Evolutionary conservation across 2,113 vertebrate species (phyloP).

Genomic region (Gyps fulvus): DNA sequence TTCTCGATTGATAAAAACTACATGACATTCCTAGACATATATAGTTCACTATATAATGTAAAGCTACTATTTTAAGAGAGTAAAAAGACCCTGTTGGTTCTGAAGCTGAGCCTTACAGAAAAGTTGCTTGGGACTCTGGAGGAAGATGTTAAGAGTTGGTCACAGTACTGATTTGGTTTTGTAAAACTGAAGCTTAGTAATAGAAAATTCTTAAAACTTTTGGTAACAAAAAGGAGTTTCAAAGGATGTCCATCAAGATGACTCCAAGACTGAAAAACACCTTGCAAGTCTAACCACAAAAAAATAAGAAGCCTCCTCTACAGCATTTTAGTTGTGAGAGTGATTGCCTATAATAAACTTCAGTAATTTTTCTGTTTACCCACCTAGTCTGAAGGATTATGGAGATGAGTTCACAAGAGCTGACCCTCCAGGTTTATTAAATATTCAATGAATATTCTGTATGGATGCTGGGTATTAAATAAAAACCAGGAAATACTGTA

Average conservation of each 20-base stretch:
- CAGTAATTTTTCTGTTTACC: conserved; percentile 32
- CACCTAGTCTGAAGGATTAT: conserved; percentile 72
- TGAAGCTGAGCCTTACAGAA: neutral
- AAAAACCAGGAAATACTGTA: conserved; percentile 54
- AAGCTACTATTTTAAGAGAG: neutral
- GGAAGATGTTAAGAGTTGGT: neutral
- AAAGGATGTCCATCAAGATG: neutral
- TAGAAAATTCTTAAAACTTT: neutral
- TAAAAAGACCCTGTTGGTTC: neutral
- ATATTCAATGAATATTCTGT: conserved; percentile 65
- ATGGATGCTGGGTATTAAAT: conserved; percentile 58
- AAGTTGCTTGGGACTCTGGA: neutral
- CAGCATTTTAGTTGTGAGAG: neutral
- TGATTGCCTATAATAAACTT: neutral
- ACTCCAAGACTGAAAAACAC: neutral
- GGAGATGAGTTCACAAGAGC: conserved; percentile 73
- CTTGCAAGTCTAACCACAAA: neutral
- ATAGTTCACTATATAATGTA: neutral
- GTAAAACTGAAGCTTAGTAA: neutral
- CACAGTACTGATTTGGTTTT: neutral
- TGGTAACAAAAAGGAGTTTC: neutral
- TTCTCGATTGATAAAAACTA: neutral
- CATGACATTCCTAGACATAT: neutral
- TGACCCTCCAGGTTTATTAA: conserved; percentile 78
- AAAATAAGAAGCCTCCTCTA: neutral